Conservation (phyloP, 1,140 invertebrate genomes). For the Drosophila gunungcola region DNA sequence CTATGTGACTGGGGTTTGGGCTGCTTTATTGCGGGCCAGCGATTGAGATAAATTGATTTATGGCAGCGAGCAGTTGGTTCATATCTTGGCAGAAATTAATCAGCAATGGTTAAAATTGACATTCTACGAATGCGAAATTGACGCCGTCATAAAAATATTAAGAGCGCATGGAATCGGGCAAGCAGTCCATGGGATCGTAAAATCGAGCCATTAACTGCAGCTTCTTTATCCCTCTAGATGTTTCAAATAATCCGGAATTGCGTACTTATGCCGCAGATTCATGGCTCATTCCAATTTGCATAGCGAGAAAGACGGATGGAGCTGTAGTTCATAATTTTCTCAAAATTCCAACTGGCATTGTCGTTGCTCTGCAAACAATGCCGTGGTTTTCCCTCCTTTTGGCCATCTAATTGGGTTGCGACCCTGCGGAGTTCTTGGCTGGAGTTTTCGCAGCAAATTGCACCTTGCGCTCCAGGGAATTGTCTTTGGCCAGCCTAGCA, state of each 20-base stretch:
- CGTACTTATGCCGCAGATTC: conserved; percentile 17
- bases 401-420: conserved; percentile 25
- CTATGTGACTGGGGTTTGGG: neutral
- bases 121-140: conserved; percentile 76
- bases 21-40: conserved; percentile 55
- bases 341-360: conserved; percentile 15
- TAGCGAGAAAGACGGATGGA: neutral
- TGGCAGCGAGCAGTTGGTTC: conserved; percentile 48
- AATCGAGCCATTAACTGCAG: conserved; percentile 29
- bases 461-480: conserved; percentile 26
- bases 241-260: conserved; percentile 39
- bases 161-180: conserved; percentile 33
- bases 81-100: conserved; percentile 76
- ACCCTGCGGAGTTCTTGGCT: conserved; percentile 9
- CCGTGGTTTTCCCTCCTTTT: neutral
- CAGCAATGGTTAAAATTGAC: conserved; percentile 72
- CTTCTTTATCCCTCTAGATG: conserved; percentile 13
- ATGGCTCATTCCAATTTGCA: conserved; percentile 27
- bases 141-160: conserved; percentile 75
- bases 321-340: conserved; percentile 8
- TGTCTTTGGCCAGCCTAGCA: conserved; percentile 9
- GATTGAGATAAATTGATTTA: conserved; percentile 83
- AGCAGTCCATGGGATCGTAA: conserved; percentile 4
- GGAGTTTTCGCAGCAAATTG: conserved; percentile 5
- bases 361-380: conserved; percentile 12